Percentiles rank a stretch among this genome's conserved stretches.
Conservation (phyloP, 2,888 invertebrate genomes). For the Arge pagana region DNA sequence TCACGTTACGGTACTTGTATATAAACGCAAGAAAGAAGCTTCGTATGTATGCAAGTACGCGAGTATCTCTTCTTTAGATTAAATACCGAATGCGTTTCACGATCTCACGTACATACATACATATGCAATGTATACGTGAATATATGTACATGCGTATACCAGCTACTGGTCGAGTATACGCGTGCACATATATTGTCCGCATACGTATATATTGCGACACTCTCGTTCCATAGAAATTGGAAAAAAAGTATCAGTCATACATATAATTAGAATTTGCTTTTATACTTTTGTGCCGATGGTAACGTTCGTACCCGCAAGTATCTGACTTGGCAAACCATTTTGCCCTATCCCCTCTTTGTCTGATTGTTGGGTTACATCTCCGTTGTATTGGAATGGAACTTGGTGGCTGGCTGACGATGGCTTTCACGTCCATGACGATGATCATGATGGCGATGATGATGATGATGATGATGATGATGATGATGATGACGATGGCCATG, state of each 20-base stretch:
- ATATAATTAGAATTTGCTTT: slow-evolving; percentile 3
- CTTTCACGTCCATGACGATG: slow-evolving; percentile 13
- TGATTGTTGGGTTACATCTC: slow-evolving; percentile 68
- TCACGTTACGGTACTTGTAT: no score
- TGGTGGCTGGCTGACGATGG: no score
- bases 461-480: not conserved
- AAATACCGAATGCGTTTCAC: no score
- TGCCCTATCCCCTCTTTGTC: slow-evolving; percentile 68
- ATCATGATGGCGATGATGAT: slow-evolving; percentile 14
- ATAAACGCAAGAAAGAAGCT: no score
- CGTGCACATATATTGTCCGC: no score
- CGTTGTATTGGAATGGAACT: slow-evolving; percentile 60
- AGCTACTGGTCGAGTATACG: no score
- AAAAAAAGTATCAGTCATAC: not conserved
- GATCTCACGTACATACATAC: not conserved
- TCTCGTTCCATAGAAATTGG: not conserved
- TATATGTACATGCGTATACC: not conserved
- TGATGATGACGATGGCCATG: not conserved
- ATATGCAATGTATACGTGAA: not conserved
- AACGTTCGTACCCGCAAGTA: slow-evolving; percentile 57
- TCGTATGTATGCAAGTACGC: no score
- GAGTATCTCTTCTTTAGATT: no score
- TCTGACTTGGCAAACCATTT: slow-evolving; percentile 69
- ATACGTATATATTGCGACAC: not conserved
- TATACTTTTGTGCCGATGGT: slow-evolving; percentile 54